These are phyloP conservation scores for Galemys pyrenaicus DNA, from an alignment of 2,113 vertebrate genomes.

Conservation along the genomic window DNA sequence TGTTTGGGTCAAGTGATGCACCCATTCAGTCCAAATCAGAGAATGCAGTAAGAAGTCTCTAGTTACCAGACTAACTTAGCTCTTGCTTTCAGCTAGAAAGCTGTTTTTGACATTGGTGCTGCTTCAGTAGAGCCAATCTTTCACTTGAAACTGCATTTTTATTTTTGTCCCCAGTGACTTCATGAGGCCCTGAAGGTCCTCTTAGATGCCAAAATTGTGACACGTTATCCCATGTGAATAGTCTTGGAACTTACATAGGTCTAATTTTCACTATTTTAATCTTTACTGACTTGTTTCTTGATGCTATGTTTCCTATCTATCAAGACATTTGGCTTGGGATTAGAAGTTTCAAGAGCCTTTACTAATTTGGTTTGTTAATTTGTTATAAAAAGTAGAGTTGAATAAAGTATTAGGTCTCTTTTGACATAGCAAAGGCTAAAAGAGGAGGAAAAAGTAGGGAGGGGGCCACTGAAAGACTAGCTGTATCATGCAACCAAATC, in stretches of 20 bases:
- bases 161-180: not conserved
- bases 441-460: no score
- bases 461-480: not conserved
- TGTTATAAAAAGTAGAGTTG: not conserved
- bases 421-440: not conserved
- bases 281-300: not conserved
- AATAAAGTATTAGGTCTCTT: not conserved
- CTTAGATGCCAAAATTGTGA: not conserved
- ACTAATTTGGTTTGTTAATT: not conserved
- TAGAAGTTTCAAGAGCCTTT: not conserved
- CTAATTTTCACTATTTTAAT: no score
- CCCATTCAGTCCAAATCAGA: not conserved
- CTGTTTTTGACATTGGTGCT: not conserved
- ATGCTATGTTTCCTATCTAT: not conserved
- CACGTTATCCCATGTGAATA: not conserved
- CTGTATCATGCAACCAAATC: not conserved
- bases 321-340: not conserved
- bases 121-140: not conserved
- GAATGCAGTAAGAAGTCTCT: not conserved
- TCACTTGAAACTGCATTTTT: not conserved
- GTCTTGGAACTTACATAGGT: not conserved
- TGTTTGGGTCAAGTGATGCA: no score
- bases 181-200: no score
- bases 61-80: not conserved
- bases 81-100: not conserved